Base-by-base conservation (phyloP, 1,140 invertebrate genomes). In the Tetramorium alpestre region DNA sequence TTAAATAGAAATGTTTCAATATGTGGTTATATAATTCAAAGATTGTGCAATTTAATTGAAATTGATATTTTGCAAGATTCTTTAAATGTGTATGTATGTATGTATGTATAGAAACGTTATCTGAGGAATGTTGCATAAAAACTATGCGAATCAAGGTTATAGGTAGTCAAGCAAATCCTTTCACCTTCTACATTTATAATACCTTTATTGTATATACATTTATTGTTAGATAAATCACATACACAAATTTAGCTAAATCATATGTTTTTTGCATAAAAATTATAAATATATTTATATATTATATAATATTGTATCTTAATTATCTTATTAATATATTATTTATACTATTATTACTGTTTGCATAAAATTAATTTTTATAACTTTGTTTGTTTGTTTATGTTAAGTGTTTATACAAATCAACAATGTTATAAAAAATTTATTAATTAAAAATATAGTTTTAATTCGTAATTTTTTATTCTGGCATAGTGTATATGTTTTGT, bases 41-140 rank as follows among this genome's bases (percentile, higher is more conserved):
- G n/a, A 54, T 25, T 54, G 54, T 25, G n/a, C 0, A 69, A 62
- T 13, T 56, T 4, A 38, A 13, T 16, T 28, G 5, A 62, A 80
- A 22, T 75, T 6, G 10, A 58, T 58, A 58, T 11, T 65, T 38
- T 6, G 56, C 33, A 3, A 22, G 6, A 33, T 58, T 8, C 25
- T 60, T 88, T 44, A 38, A 3, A 78, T 76, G 2, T 58, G 11
- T 13, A 38, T 38, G 22, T 38, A 62, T 33, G 28, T 28, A 28
- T 28, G 28, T 51, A 73, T 2, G 22, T 75, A 22, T 60, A 80
- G 49, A 65, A 41, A 56, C 69, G 67, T 65, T 65, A n/a, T 85
- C 41, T 81, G 67, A 73, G 47, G 51, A 38, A 58, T 38, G 11
- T 73, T 62, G 28, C n/a, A 75, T 84, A 84, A 73, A 62, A 84